Evolutionary conservation across 2,113 vertebrate genomes (phyloP), one percentile per base, ranked within the genome.

Genomic region (Strigops habroptila): DNA sequence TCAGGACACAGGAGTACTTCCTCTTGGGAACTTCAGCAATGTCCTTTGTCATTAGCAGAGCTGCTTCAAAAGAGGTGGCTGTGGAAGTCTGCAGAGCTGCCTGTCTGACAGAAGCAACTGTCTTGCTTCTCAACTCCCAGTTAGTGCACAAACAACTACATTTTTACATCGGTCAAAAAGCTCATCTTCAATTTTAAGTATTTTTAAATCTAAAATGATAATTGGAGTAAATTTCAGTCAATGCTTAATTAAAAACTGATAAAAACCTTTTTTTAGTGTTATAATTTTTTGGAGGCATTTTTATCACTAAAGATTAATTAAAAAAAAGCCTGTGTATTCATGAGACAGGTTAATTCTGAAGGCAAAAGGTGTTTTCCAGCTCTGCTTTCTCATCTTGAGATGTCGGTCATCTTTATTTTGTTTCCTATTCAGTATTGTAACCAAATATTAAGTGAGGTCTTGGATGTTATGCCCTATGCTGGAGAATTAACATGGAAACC

Each of bases 171-270:
- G 69, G 31, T 60, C 22, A 28, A 31, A 70, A 65, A 57, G 24
- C 69, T 71, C 1, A 0, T 68, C 75, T 64, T 43, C 52, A 18
- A 4, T 37, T 84, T 53, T 11, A 37, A 76, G 57, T 31, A n/a
- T 17, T 82, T 79, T 60, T 4, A 55, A 64, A 75, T 59, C 43
- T 53, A 7, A 79, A 91, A 43, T 33, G 24, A 44, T 44, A 65
- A 60, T 53, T 78, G 24, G 35, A 49, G 16, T 59, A 14, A 23
- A 10, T 59, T 88, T 87, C 57, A 85, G 65, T 35, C 76, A 93
- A 88, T 60, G 43, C 75, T 90, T 71, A 59, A 93, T 87, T 82
- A 85, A 87, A 90, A 90, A 79, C 57, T 68, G 87, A 59, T 84
- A 48, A 91, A 81, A 39, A 17, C 21, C 12, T 62, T 33, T 18